These are phyloP conservation scores for Camelus dromedarius DNA, from an alignment of 2,113 vertebrate genomes.

Conservation along the genomic window DNA sequence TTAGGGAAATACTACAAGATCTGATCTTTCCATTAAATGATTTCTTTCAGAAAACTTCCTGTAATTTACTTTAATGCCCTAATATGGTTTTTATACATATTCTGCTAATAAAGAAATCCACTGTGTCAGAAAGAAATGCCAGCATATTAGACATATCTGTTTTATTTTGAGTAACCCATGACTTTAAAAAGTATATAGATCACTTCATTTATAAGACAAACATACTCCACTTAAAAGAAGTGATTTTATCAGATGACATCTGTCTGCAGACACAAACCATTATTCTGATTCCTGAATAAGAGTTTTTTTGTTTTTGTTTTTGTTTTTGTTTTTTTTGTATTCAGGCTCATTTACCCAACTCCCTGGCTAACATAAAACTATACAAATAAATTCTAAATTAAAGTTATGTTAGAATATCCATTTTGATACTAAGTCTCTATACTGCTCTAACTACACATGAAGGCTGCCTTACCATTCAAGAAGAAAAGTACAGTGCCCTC, in stretches of 20 bases:
- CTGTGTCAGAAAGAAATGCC: neutral
- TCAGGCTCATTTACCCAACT: neutral
- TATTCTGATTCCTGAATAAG: neutral
- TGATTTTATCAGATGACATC: neutral
- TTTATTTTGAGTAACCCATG: neutral
- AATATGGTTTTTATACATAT: neutral
- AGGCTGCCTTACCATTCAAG: neutral
- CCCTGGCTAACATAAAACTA: neutral
- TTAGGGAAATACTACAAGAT: neutral
- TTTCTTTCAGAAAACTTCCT: conserved; percentile 21
- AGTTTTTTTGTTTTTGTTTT: neutral
- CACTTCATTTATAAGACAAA: neutral
- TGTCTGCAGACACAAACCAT: neutral
- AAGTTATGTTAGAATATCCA: neutral
- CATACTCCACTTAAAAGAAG: neutral
- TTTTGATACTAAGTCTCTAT: neutral
- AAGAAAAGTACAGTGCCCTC: neutral
- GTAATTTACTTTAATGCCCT: neutral
- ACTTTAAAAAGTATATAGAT: neutral
- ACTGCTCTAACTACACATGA: neutral
- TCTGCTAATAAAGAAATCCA: neutral
- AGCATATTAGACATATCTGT: neutral
- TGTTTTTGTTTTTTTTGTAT: neutral
- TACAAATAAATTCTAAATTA: neutral
- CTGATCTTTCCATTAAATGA: neutral